A percentile compares a stretch with the other conserved stretches of the same genome.
Evolutionary conservation across 2,113 vertebrate genomes (phyloP).

Genomic region (Centropus bengalensis): DNA sequence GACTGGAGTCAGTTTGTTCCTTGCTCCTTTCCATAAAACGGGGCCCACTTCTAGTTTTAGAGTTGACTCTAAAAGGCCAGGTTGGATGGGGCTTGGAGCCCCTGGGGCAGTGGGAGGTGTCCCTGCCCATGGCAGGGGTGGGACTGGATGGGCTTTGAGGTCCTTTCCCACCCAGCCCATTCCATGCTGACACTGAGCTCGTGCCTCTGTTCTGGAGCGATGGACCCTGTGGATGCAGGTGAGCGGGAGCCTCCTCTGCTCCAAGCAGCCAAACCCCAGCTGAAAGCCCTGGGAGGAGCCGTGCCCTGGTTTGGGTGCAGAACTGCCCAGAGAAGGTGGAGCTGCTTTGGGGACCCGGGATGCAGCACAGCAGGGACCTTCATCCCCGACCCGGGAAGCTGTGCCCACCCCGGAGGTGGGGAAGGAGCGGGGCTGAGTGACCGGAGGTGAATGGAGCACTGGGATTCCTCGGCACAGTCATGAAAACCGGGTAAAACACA

Average conservation of each 20-base stretch:
- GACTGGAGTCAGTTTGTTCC: background rate
- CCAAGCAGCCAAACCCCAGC: background rate
- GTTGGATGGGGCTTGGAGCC: no score
- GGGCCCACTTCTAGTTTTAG: background rate
- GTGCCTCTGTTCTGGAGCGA: accelerated
- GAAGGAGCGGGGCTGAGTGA: accelerated
- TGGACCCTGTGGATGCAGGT: background rate
- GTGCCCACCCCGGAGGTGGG: no score
- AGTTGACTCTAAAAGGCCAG: no score
- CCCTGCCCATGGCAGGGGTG: no score
- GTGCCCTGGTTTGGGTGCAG: background rate
- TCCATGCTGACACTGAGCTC: background rate
- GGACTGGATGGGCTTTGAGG: no score
- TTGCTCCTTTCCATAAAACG: background rate
- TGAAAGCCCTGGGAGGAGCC: background rate
- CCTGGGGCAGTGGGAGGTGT: no score
- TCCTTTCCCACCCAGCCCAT: no score
- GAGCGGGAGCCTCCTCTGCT: background rate
- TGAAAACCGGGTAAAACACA: background rate
- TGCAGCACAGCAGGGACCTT: background rate
- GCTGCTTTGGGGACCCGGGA: accelerated
- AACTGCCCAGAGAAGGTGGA: no score
- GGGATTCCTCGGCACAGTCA: accelerated
- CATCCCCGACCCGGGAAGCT: background rate
- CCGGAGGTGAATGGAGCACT: background rate